phyloP scores from a whole-genome alignment of 2,113 vertebrate genomes.

The Regulus satrapa region DNA sequence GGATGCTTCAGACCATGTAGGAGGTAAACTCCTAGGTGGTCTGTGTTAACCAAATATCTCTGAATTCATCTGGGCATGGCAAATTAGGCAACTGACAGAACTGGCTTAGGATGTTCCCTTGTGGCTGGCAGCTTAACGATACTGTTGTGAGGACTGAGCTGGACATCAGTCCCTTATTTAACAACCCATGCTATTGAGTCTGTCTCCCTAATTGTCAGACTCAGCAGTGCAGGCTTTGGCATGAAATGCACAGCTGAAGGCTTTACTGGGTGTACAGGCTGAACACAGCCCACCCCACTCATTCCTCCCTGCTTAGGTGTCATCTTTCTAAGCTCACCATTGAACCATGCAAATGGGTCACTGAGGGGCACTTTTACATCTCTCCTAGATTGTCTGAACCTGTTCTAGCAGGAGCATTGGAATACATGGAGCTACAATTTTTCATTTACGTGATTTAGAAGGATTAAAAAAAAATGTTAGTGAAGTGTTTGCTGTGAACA shows the following conservation, averaged over 20 bases:
- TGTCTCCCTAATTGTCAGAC: background rate
- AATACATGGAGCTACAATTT: background rate
- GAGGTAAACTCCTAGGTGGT: background rate
- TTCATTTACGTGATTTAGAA: background rate
- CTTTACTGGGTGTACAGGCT: background rate
- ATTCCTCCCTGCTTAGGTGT: background rate
- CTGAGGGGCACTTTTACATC: background rate
- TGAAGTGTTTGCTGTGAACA: background rate
- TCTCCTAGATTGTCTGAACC: background rate
- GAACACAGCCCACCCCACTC: background rate
- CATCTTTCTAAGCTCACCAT: background rate
- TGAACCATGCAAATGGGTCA: background rate
- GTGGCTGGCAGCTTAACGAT: background rate
- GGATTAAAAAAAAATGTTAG: background rate
- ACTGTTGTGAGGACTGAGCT: background rate
- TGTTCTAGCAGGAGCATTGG: background rate
- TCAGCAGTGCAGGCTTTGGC: rapidly evolving
- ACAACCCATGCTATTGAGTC: rapidly evolving
- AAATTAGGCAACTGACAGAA: background rate
- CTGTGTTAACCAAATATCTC: background rate
- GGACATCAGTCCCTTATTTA: background rate
- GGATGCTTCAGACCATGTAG: background rate
- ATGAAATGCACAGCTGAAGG: background rate
- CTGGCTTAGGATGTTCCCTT: background rate
- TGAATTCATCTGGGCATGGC: background rate